Percentiles rank a stretch among this genome's conserved stretches.
These are phyloP conservation scores for Peromyscus nudipes DNA, from an alignment of 2,797 vertebrate species.

Conservation along the genomic window DNA sequence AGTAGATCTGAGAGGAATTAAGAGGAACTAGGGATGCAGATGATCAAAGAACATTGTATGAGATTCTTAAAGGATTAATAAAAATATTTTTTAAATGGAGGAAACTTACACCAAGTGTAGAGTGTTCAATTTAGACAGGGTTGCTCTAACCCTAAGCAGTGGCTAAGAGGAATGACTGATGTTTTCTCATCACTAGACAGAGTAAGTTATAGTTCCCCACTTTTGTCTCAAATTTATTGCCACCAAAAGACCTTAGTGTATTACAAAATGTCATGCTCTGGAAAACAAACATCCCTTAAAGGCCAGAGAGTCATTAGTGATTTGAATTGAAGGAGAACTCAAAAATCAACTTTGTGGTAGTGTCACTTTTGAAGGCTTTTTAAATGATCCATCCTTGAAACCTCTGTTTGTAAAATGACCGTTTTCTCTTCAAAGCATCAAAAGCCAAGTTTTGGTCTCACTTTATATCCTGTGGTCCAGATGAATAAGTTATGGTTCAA, in stretches of 20 bases:
- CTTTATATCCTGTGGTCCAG: constrained; percentile 63
- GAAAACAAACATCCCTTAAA: background rate
- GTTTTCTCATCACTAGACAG: background rate
- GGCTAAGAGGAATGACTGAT: background rate
- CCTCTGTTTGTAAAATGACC: constrained; percentile 31
- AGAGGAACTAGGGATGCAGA: background rate
- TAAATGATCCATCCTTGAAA: constrained; percentile 40
- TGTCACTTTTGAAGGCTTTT: constrained; percentile 17
- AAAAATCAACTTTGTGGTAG: constrained; percentile 26
- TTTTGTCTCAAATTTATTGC: background rate
- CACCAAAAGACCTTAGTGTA: background rate
- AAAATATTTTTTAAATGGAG: background rate
- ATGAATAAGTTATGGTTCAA: constrained; percentile 77
- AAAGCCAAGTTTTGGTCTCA: background rate
- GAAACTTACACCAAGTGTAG: background rate
- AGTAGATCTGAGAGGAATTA: background rate
- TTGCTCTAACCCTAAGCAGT: background rate
- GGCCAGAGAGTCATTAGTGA: constrained; percentile 41
- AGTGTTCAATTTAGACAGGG: constrained; percentile 44
- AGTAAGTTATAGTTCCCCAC: constrained; percentile 8
- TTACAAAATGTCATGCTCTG: background rate
- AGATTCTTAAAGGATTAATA: background rate
- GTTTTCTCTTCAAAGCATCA: constrained; percentile 40
- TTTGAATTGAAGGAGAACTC: constrained; percentile 58
- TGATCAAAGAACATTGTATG: background rate